Percentiles rank a stretch among this genome's conserved stretches.
phyloP scores from a whole-genome alignment of 1,140 invertebrate species.

The Drosophila ananassae region DNA sequence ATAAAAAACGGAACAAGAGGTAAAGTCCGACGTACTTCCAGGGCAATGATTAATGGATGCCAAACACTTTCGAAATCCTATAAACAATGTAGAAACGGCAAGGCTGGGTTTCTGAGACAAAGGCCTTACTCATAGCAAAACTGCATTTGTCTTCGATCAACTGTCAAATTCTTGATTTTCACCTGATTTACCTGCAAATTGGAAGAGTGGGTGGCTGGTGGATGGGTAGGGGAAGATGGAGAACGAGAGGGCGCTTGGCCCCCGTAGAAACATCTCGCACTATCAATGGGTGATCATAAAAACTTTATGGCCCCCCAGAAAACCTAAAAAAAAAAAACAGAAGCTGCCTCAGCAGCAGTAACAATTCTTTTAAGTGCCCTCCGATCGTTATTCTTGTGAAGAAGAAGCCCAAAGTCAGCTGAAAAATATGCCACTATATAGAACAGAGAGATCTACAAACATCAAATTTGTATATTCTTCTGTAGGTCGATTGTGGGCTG shows the following conservation, averaged over 20 bases:
- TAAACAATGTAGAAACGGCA: conserved; percentile 61
- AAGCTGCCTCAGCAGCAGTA: conserved; percentile 57
- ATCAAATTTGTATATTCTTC: conserved; percentile 39
- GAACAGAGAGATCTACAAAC: conserved; percentile 42
- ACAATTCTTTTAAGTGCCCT: conserved; percentile 78
- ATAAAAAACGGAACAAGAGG: conserved; percentile 50
- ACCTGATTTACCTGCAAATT: conserved; percentile 26
- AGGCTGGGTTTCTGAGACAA: conserved; percentile 28
- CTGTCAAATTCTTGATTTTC: conserved; percentile 63
- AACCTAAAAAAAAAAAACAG: conserved; percentile 5
- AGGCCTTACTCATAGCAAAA: conserved; percentile 26
- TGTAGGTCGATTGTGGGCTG: not conserved
- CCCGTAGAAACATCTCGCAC: conserved; percentile 26
- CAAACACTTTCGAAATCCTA: conserved; percentile 71
- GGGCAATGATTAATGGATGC: conserved; percentile 71
- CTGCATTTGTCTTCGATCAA: conserved; percentile 76
- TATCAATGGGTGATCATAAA: conserved; percentile 62
- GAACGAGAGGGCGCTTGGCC: conserved; percentile 27
- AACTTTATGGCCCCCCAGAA: conserved; percentile 67
- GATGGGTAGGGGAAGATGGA: not conserved
- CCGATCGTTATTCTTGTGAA: conserved; percentile 67
- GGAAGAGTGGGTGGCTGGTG: not conserved
- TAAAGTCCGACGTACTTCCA: conserved; percentile 22
- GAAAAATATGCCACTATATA: conserved; percentile 67
- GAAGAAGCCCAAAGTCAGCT: conserved; percentile 70